Percentiles rank a stretch among this genome's conserved stretches.
Evolutionary conservation across 2,113 vertebrate species (phyloP).

Genomic region (Cyprinus carpio): DNA sequence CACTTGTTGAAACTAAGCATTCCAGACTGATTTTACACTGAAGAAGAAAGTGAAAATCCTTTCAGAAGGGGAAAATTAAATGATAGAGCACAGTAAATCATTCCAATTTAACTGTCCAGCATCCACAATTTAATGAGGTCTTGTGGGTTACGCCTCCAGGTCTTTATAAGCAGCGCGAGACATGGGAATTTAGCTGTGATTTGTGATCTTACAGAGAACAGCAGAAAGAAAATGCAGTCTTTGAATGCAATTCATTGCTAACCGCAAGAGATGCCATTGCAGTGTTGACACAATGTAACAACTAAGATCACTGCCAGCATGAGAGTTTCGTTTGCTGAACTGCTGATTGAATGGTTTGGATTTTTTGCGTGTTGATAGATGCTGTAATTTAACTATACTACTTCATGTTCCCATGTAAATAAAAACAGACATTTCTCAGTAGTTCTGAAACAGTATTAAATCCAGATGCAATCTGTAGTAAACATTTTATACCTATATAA

Average conservation of each 20-base stretch:
- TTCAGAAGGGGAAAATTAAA: constrained; percentile 30
- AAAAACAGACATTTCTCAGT: not conserved
- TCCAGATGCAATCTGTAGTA: constrained; percentile 27
- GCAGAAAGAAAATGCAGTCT: constrained; percentile 28
- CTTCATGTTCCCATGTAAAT: not conserved
- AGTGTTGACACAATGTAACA: constrained; percentile 29
- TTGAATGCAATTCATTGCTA: constrained; percentile 36
- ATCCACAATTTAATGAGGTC: constrained; percentile 56
- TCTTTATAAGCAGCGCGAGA: constrained; percentile 33
- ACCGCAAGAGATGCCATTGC: constrained; percentile 31
- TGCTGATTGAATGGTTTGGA: not conserved
- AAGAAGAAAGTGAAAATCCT: constrained; percentile 24
- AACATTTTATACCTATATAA: not conserved
- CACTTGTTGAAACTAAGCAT: constrained; percentile 8
- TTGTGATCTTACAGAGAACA: constrained; percentile 45
- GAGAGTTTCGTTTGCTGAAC: not conserved
- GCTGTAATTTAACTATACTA: not conserved
- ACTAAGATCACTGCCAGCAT: constrained; percentile 6
- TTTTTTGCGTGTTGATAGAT: not conserved
- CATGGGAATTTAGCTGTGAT: constrained; percentile 42
- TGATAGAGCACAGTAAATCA: constrained; percentile 52
- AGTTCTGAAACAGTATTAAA: not conserved
- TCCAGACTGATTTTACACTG: constrained; percentile 11
- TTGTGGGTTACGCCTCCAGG: constrained; percentile 44
- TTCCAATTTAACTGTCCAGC: constrained; percentile 56